Evolutionary conservation across 2,113 vertebrate species (phyloP).

Genomic region (Leucosticte australis): DNA sequence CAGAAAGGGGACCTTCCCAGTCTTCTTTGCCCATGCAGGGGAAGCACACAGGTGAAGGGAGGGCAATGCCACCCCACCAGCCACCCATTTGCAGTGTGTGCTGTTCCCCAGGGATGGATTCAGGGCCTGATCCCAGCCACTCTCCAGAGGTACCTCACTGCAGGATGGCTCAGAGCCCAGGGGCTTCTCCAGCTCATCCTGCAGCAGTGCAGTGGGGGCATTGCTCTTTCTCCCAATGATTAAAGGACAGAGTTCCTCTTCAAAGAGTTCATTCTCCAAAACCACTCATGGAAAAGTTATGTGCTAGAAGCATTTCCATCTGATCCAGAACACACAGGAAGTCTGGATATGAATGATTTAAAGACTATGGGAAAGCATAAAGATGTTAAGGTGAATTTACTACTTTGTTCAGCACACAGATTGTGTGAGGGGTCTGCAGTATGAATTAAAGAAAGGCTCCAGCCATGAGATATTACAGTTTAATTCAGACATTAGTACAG

Average conservation of each 20-base stretch:
- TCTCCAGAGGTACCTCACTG: background rate
- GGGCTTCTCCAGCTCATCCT: background rate
- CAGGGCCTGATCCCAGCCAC: background rate
- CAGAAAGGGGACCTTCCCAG: background rate
- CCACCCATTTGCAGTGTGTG: rapidly evolving
- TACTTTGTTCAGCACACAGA: slow-evolving; percentile 25
- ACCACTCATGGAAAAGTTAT: slow-evolving; percentile 20
- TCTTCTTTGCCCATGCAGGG: rapidly evolving
- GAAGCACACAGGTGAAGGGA: background rate
- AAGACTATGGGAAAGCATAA: slow-evolving; percentile 15
- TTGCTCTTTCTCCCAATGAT: background rate
- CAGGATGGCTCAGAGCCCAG: background rate
- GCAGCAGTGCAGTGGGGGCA: background rate
- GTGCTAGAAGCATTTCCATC: background rate
- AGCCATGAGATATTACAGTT: slow-evolving; percentile 15
- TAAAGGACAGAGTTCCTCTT: background rate
- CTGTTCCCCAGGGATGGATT: background rate
- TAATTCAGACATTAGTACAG: background rate
- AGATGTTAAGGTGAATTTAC: slow-evolving; percentile 53
- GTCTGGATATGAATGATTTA: slow-evolving; percentile 49
- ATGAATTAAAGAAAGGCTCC: slow-evolving; percentile 45
- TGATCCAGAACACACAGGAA: background rate
- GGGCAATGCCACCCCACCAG: background rate
- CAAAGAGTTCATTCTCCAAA: background rate
- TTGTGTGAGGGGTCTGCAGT: background rate